Conservation (phyloP, 2,888 invertebrate species). For the Baccha elongata region DNA sequence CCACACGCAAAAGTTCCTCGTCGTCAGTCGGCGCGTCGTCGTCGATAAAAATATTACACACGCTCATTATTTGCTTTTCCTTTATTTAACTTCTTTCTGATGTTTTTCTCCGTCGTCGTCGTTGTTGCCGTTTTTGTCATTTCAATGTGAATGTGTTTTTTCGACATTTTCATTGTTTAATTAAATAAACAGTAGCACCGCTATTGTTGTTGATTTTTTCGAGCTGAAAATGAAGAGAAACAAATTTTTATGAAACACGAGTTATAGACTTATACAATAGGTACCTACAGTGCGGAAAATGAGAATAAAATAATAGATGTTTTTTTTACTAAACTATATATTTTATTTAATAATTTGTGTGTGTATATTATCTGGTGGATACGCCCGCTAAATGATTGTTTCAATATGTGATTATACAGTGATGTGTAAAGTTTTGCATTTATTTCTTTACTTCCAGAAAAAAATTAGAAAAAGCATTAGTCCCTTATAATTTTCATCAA, state of each 20-base stretch:
- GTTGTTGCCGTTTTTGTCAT: conserved; percentile 25
- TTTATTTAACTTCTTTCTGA: conserved; percentile 50
- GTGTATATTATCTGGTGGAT: no score
- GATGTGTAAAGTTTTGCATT: no score
- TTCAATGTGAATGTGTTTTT: conserved; percentile 29
- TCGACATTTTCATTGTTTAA: conserved; percentile 57
- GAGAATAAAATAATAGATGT: no score
- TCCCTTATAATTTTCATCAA: no score
- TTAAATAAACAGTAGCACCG: conserved; percentile 50
- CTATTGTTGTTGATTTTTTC: neutral
- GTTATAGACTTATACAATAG: no score
- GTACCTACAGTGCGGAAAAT: no score
- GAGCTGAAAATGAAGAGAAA: conserved; percentile 42
- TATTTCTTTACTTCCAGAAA: no score
- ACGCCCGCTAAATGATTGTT: no score
- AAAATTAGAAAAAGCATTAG: no score
- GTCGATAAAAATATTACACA: conserved; percentile 56
- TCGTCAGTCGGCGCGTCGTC: neutral
- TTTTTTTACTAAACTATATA: no score
- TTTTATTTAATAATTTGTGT: no score
- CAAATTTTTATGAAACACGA: conserved; percentile 1
- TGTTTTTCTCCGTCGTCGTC: conserved; percentile 27
- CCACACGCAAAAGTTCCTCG: conserved; percentile 46
- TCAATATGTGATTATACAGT: no score
- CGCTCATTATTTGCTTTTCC: conserved; percentile 58